A percentile compares a stretch with the other conserved stretches of the same genome.
Evolutionary conservation across 1,140 invertebrate species (phyloP).

Genomic region (Drosophila ficusphila): DNA sequence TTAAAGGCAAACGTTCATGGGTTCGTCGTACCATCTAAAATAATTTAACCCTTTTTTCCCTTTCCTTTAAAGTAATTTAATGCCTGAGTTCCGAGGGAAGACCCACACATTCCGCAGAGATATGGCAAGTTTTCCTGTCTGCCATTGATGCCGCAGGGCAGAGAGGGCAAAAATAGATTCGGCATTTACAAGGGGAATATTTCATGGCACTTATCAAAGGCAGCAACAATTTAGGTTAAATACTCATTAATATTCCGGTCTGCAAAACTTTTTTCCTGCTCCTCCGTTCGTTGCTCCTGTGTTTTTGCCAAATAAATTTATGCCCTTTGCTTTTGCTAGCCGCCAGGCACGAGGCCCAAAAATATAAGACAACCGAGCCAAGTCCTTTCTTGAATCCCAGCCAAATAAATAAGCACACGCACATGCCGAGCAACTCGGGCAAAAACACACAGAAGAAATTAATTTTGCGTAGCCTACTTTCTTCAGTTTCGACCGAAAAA

Average conservation of each 20-base stretch:
- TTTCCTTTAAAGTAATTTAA: constrained; percentile 72
- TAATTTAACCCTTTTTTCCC: constrained; percentile 67
- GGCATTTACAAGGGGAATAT: constrained; percentile 59
- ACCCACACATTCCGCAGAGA: constrained; percentile 44
- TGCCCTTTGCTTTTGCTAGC: constrained; percentile 63
- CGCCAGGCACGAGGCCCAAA: constrained; percentile 57
- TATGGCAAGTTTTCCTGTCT: constrained; percentile 26
- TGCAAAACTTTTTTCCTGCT: constrained; percentile 65
- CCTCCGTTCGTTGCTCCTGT: constrained; percentile 3
- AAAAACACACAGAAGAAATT: constrained; percentile 40
- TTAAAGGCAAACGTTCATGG: constrained; percentile 48
- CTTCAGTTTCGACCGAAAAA: constrained; percentile 16
- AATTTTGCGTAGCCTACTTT: constrained; percentile 68
- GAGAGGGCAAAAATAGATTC: constrained; percentile 19
- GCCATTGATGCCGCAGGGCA: constrained; percentile 47
- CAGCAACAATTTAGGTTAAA: constrained; percentile 83
- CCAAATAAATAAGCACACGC: constrained; percentile 60
- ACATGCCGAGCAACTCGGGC: constrained; percentile 32
- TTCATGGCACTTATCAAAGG: constrained; percentile 82
- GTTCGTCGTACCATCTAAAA: constrained; percentile 51
- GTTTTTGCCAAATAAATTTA: constrained; percentile 81
- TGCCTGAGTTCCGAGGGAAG: constrained; percentile 36
- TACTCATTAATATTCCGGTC: constrained; percentile 83
- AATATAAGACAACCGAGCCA: constrained; percentile 37
- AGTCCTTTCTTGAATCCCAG: constrained; percentile 30